phyloP scores from a whole-genome alignment of 2,113 vertebrate genomes.

The Myxocyprinus asiaticus region DNA sequence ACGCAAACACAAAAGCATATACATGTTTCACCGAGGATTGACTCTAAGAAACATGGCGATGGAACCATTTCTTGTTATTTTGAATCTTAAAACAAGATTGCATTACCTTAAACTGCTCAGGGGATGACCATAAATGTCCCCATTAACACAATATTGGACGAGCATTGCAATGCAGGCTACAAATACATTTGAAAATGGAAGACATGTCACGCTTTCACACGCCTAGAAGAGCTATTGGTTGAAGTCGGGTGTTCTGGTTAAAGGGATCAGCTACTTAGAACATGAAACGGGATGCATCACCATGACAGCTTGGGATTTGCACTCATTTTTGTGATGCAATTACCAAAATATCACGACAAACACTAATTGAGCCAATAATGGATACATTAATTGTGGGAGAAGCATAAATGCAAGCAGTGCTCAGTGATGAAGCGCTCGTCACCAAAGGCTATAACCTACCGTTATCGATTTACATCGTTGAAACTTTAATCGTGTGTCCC shows the following conservation, averaged over 20 bases:
- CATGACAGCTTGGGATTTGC: conserved; percentile 19
- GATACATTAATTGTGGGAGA: conserved; percentile 25
- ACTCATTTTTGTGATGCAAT: conserved; percentile 3
- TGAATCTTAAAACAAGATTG: neutral
- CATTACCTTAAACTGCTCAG: neutral
- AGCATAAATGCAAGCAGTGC: conserved; percentile 30
- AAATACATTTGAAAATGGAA: conserved; percentile 25
- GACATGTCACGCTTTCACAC: conserved; percentile 12
- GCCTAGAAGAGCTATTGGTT: conserved; percentile 31
- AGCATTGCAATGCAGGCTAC: neutral
- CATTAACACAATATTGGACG: neutral
- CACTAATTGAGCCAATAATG: conserved; percentile 34
- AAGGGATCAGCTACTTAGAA: conserved; percentile 1
- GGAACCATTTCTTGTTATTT: conserved; percentile 7
- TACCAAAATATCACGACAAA: conserved; percentile 24
- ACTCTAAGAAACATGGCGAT: conserved; percentile 11
- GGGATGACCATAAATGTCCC: neutral
- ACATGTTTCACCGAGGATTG: neutral
- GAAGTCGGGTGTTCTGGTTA: conserved; percentile 36
- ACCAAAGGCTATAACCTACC: conserved; percentile 65
- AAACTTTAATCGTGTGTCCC: conserved; percentile 72
- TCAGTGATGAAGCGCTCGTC: conserved; percentile 16
- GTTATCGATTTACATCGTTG: conserved; percentile 72
- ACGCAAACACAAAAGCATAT: conserved; percentile 13
- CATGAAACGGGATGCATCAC: conserved; percentile 17